Percentiles rank a stretch among this genome's conserved stretches.
Conservation (phyloP, 2,113 vertebrate genomes). For the Toxotes jaculatrix region DNA sequence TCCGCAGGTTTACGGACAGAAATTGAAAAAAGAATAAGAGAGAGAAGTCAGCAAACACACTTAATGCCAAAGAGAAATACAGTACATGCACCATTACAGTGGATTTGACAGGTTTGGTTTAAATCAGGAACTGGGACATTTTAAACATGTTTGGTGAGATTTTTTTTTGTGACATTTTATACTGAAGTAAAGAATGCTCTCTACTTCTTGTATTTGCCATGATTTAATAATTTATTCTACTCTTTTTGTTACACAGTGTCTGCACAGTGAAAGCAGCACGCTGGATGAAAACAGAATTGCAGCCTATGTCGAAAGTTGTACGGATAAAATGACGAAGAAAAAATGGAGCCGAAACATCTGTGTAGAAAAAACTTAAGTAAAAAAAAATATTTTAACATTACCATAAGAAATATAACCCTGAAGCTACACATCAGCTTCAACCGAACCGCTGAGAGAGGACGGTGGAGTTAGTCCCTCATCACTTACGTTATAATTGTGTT, state of each 20-base stretch:
- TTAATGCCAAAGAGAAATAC: neutral
- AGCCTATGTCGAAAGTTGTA: too few relatives aligned
- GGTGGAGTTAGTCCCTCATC: too few relatives aligned
- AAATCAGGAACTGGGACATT: neutral
- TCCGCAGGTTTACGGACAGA: slow-evolving; percentile 25
- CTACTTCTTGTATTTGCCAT: neutral
- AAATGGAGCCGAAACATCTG: too few relatives aligned
- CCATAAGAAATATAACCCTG: too few relatives aligned
- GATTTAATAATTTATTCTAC: neutral
- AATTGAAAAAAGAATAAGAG: slow-evolving; percentile 16
- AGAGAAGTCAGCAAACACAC: slow-evolving; percentile 7
- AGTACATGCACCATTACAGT: neutral
- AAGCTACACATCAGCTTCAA: too few relatives aligned
- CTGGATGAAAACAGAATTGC: neutral
- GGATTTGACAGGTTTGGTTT: neutral
- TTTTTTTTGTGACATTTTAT: neutral
- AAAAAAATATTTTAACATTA: too few relatives aligned
- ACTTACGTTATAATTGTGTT: too few relatives aligned
- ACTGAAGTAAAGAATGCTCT: neutral
- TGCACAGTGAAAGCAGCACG: neutral
- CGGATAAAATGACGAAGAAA: too few relatives aligned
- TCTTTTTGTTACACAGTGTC: neutral
- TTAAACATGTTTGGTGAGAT: neutral
- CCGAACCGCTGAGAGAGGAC: too few relatives aligned
- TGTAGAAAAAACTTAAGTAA: too few relatives aligned